These are phyloP conservation scores for Cacajao melanocephalus DNA, from an alignment of 2,797 vertebrate species.

Conservation along the genomic window DNA sequence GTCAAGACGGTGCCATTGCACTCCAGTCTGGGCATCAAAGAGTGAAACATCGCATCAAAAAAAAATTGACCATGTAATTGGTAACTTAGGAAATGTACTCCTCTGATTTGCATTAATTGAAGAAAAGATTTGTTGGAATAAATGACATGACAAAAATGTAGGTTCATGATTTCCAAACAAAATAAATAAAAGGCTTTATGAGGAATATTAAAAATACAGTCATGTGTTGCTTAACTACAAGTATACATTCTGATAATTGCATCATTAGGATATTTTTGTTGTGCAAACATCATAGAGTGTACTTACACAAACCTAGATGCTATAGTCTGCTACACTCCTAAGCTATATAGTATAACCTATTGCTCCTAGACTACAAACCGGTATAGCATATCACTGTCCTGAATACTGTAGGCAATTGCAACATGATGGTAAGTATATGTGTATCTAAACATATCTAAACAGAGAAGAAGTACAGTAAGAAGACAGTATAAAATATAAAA, in stretches of 20 bases:
- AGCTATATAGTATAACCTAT: neutral
- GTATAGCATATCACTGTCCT: neutral
- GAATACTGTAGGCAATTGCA: neutral
- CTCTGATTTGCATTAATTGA: neutral
- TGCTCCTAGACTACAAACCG: neutral
- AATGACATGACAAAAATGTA: neutral
- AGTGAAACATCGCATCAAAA: too few species aligned
- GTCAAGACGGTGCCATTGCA: too few species aligned
- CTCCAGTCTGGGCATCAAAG: too few species aligned
- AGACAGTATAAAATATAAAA: neutral
- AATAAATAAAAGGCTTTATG: neutral
- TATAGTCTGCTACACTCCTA: neutral
- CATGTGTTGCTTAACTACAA: neutral
- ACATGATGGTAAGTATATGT: neutral
- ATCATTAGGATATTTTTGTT: neutral
- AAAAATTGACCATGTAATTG: neutral
- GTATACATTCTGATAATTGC: neutral
- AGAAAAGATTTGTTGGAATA: neutral
- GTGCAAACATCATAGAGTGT: neutral
- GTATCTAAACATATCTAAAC: neutral
- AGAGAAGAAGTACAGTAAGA: neutral
- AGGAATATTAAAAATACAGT: neutral
- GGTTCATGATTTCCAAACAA: neutral
- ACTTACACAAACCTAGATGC: neutral
- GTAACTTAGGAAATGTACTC: neutral